Percentiles rank a stretch among this genome's conserved stretches.
phyloP scores from a whole-genome alignment of 2,113 vertebrate genomes.

The Ceratotherium simum region DNA sequence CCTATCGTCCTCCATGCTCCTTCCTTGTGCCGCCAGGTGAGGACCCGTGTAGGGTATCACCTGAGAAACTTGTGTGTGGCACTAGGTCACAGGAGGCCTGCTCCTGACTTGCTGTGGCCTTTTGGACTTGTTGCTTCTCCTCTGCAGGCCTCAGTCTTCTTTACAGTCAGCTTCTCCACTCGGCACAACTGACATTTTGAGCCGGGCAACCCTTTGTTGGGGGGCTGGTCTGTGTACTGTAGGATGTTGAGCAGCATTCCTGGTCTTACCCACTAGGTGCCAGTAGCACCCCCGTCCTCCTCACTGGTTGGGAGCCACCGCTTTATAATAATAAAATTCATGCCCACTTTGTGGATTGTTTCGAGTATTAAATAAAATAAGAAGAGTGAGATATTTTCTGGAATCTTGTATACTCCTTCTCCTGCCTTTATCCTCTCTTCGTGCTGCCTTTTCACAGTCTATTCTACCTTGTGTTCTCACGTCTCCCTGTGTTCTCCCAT shows the following conservation, averaged over 20 bases:
- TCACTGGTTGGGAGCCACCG: background rate
- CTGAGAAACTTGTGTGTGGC: background rate
- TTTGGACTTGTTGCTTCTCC: background rate
- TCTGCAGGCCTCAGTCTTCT: background rate
- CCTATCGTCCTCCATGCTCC: fast-evolving
- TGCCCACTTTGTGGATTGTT: background rate
- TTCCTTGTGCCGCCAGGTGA: background rate
- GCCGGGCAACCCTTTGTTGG: background rate
- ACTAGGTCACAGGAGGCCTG: background rate
- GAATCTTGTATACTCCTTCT: background rate
- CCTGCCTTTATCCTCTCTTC: background rate
- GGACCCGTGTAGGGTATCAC: too few relatives aligned
- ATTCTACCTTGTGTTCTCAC: background rate
- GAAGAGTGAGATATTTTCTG: background rate
- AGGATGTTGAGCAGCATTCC: background rate
- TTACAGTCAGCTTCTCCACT: background rate
- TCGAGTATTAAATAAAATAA: background rate
- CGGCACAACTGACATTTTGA: fast-evolving
- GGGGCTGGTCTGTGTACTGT: background rate
- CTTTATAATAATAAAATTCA: background rate
- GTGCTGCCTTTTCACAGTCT: fast-evolving
- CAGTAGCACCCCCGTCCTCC: background rate
- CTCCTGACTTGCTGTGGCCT: background rate
- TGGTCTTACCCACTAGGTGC: background rate
- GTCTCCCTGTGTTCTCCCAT: fast-evolving